These are phyloP conservation scores for Cordilura impudica DNA, from an alignment of 2,888 invertebrate species.

Conservation along the genomic window DNA sequence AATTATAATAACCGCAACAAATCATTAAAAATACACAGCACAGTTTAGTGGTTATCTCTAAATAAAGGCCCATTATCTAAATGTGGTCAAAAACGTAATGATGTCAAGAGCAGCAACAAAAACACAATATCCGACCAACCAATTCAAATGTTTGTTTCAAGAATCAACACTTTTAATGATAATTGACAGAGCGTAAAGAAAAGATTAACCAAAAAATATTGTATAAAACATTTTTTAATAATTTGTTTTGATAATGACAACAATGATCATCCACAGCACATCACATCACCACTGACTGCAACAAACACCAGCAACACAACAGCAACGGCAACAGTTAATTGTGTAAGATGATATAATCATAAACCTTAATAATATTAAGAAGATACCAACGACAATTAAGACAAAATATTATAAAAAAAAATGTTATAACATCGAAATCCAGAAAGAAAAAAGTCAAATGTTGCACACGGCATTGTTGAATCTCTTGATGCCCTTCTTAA, in stretches of 20 bases:
- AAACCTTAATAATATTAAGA: background rate
- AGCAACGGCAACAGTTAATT: slow-evolving; percentile 29
- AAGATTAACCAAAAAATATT: background rate
- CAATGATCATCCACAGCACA: background rate
- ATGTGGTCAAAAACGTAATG: slow-evolving; percentile 15
- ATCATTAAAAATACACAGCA: slow-evolving; percentile 7
- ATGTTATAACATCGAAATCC: too few relatives aligned
- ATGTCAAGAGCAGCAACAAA: slow-evolving; percentile 10
- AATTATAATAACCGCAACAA: background rate
- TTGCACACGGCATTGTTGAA: too few relatives aligned
- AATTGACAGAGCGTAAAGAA: slow-evolving; percentile 30
- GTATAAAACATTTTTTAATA: background rate
- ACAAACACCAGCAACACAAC: background rate
- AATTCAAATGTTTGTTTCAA: slow-evolving; percentile 10
- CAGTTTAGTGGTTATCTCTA: background rate
- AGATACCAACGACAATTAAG: slow-evolving; percentile 15
- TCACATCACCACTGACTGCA: background rate
- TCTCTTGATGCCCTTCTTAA: too few relatives aligned
- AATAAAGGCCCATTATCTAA: slow-evolving; percentile 3
- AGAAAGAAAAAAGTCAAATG: too few relatives aligned
- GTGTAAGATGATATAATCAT: slow-evolving; percentile 48
- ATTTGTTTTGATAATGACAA: slow-evolving; percentile 1
- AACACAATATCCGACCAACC: background rate
- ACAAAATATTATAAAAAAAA: background rate
- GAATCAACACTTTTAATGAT: slow-evolving; percentile 35